Conservation (phyloP, 2,113 vertebrate genomes). For the Typhlomys cinereus region DNA sequence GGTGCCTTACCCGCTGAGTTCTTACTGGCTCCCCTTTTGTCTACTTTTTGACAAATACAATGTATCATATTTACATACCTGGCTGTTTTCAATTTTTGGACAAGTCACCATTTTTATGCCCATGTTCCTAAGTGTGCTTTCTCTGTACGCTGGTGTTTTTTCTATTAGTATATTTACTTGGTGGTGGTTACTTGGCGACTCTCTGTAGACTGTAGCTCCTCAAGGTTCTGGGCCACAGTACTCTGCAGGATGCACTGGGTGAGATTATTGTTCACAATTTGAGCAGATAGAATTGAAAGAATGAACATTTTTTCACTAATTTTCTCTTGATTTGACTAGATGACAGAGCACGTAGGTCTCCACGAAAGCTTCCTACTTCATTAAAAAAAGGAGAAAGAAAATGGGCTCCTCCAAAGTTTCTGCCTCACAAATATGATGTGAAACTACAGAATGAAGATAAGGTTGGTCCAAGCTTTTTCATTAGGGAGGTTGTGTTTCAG, state of each 20-base stretch:
- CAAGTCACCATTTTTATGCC: not conserved
- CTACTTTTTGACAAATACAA: not conserved
- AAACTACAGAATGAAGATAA: slow-evolving; percentile 97
- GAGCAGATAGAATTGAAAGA: slow-evolving; percentile 25
- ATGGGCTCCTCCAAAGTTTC: slow-evolving; percentile 97
- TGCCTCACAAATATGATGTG: slow-evolving; percentile 97
- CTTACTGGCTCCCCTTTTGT: not conserved
- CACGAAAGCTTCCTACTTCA: slow-evolving; percentile 94
- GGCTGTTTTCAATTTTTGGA: too few relatives aligned
- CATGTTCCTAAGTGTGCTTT: not conserved
- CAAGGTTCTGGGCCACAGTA: not conserved
- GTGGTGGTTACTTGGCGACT: not conserved
- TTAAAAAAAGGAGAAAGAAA: slow-evolving; percentile 96
- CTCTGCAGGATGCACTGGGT: not conserved
- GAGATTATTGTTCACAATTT: slow-evolving; percentile 19
- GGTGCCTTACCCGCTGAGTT: too few relatives aligned
- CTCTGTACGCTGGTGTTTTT: slow-evolving; percentile 15
- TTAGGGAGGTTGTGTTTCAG: not conserved
- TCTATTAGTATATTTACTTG: slow-evolving; percentile 10
- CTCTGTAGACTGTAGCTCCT: not conserved
- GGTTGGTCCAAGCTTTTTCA: slow-evolving; percentile 81
- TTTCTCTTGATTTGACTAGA: slow-evolving; percentile 82
- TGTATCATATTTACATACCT: too few relatives aligned
- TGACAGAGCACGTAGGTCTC: slow-evolving; percentile 95
- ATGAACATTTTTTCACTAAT: not conserved